phyloP scores from a whole-genome alignment of 2,113 vertebrate genomes.

The Microtus oregoni region DNA sequence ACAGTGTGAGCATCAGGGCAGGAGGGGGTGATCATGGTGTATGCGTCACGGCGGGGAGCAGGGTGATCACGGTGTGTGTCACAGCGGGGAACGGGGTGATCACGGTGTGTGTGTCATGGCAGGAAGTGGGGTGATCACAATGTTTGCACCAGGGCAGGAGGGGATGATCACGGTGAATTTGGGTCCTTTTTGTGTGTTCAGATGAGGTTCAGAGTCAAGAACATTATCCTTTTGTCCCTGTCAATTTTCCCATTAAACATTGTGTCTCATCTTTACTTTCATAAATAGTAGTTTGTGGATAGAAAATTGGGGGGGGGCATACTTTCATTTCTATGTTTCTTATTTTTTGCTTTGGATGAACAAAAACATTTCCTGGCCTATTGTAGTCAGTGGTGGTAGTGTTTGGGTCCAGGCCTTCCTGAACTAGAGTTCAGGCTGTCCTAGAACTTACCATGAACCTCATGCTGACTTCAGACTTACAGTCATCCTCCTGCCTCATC shows the following conservation, averaged over 20 bases:
- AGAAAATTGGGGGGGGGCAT: not conserved
- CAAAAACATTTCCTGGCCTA: not conserved
- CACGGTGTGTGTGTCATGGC: rapidly evolving
- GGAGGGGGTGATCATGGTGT: too few species aligned
- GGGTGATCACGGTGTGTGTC: too few species aligned
- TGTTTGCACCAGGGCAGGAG: too few species aligned
- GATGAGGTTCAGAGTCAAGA: too few species aligned
- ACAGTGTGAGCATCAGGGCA: rapidly evolving
- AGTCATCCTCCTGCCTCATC: not conserved
- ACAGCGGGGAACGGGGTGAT: not conserved
- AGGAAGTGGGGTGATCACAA: too few species aligned
- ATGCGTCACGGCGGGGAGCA: too few species aligned
- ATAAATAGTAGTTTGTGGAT: slow-evolving; percentile 20
- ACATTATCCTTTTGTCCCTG: not conserved
- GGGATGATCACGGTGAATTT: not conserved
- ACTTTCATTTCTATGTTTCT: not conserved
- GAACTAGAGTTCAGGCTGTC: not conserved
- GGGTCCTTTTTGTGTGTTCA: not conserved
- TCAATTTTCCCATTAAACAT: not conserved
- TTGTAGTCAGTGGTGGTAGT: not conserved
- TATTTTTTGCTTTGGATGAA: slow-evolving; percentile 28
- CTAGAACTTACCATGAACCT: not conserved
- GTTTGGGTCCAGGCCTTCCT: not conserved
- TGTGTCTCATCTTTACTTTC: not conserved
- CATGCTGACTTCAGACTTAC: not conserved